Evolutionary conservation across 2,888 invertebrate species (phyloP), one percentile per base, ranked within the genome.

Genomic region (Orthosia cruda): DNA sequence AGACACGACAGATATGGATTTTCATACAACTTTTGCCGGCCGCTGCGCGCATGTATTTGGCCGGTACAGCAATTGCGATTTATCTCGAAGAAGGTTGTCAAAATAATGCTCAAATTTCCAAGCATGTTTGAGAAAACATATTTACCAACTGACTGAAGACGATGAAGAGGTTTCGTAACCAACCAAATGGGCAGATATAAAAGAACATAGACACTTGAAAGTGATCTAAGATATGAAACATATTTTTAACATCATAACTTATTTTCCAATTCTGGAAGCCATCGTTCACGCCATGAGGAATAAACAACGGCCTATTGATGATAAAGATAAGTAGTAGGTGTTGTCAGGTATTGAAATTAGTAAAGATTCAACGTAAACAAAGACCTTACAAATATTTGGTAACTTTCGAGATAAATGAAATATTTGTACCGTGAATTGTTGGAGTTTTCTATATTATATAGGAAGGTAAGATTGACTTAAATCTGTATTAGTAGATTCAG

Each of bases 221-320:
- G 49, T 52, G 3, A 20, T 81, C 49, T 63, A 26, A 59, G 23
- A 64, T 40, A 54, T 47, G n/a, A 77, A 58, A 26, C 20, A 65
- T 70, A 58, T 49, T 65, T 61, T 59, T 40, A 50, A 40, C 40
- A 45, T 26, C 50, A 69, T 78, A 59, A 69, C 1, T 57, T 16
- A 78, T 57, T 55, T 65, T 49, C 7, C 16, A 64, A 58, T 32
- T 49, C 84, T 80, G 79, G 62, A 18, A 79, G 61, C 23, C 13
- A 50, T 80, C 15, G n/a, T 71, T 80, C 61, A 70, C 79, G 63
- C 71, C 49, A 20, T 11, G 20, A n/a, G 15, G 13, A 49, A 13
- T 79, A 83, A 52, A 79, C 63, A 83, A 49, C 20, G 13, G 52
- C n/a, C 4, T 23, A 57, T 52, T 2, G 16, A 32, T 54, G 49